Percentiles rank a stretch among this genome's conserved stretches.
Evolutionary conservation across 2,113 vertebrate genomes (phyloP).

Genomic region (Cynopterus brachyotis): DNA sequence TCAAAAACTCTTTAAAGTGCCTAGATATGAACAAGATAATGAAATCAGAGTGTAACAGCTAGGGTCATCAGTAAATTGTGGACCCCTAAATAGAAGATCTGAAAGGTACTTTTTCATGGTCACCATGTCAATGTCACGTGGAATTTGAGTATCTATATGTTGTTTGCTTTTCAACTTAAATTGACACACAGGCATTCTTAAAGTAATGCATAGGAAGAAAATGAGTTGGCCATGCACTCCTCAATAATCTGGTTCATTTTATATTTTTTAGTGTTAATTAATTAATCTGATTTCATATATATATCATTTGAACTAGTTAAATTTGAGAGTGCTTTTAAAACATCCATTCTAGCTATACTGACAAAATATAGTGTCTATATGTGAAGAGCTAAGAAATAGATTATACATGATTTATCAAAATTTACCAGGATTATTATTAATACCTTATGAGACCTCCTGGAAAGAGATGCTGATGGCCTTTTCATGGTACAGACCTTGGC

Average conservation of each 20-base stretch:
- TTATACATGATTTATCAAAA: not conserved
- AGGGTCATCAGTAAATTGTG: not conserved
- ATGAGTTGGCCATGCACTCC: not conserved
- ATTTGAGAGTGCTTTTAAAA: not conserved
- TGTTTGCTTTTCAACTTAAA: not conserved
- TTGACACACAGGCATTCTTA: not conserved
- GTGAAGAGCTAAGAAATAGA: not conserved
- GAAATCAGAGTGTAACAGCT: not conserved
- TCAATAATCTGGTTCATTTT: not conserved
- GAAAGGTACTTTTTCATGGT: not conserved
- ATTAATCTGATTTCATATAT: not conserved
- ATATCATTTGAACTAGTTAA: not conserved
- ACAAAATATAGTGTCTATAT: not conserved
- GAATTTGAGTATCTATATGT: not conserved
- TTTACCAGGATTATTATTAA: not conserved
- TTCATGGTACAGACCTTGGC: not conserved
- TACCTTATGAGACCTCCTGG: not conserved
- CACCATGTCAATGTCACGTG: not conserved
- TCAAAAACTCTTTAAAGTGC: not conserved
- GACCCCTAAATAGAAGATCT: not conserved
- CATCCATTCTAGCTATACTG: not conserved
- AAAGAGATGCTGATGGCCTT: not conserved
- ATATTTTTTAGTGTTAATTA: not conserved
- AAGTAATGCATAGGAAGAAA: not conserved
- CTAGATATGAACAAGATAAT: not conserved